These are phyloP conservation scores for Calephelis virginiensis DNA, from an alignment of 1,140 invertebrate genomes.

Conservation along the genomic window DNA sequence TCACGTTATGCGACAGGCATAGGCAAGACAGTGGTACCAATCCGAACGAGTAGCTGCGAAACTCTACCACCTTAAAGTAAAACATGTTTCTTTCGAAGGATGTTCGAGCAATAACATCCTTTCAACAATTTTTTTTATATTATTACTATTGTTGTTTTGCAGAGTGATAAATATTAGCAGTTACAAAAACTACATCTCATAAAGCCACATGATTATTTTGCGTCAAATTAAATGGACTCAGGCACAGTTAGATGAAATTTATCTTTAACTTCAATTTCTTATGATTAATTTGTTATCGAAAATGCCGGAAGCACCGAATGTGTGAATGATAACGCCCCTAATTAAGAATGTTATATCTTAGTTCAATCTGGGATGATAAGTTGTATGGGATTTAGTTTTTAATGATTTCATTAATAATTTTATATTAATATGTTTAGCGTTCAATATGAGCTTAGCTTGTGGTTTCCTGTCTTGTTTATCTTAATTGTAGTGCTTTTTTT, in stretches of 20 bases:
- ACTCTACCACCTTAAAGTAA: no score
- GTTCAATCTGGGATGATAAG: background rate
- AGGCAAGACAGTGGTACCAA: no score
- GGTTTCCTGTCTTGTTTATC: no score
- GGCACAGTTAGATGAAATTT: slow-evolving; percentile 10
- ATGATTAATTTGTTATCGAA: slow-evolving; percentile 9
- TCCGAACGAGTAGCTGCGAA: no score
- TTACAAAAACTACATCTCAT: slow-evolving; percentile 47
- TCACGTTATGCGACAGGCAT: no score
- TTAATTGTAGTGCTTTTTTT: no score
- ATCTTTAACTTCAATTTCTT: background rate
- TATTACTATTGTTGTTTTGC: no score
- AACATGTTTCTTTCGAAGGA: no score
- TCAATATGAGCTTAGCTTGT: no score
- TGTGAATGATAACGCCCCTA: slow-evolving; percentile 5
- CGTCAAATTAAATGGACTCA: slow-evolving; percentile 19
- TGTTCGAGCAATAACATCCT: no score
- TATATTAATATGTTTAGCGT: background rate
- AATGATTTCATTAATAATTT: background rate
- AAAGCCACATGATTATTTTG: slow-evolving; percentile 45
- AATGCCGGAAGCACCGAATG: background rate
- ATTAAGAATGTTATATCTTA: background rate
- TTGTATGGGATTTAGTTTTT: slow-evolving; percentile 5
- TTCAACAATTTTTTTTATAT: no score
- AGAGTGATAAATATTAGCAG: slow-evolving; percentile 6